Conservation (phyloP, 1,140 invertebrate species). For the Physella acuta region DNA sequence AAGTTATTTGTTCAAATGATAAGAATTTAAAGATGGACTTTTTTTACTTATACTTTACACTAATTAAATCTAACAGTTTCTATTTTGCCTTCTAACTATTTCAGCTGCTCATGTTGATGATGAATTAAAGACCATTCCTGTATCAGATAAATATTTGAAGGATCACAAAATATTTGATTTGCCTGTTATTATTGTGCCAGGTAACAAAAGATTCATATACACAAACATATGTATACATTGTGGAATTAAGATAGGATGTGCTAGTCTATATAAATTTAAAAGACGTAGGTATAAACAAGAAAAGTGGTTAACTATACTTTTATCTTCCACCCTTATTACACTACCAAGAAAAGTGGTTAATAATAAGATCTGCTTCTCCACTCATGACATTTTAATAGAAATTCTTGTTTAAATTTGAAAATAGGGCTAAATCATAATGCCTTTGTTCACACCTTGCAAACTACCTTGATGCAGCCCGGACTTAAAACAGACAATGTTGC, state of each 20-base stretch:
- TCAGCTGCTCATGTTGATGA: conserved; percentile 59
- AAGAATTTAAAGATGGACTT: no score
- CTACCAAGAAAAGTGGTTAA: no score
- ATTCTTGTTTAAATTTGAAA: background rate
- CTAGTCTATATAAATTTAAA: no score
- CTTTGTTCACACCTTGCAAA: conserved; percentile 61
- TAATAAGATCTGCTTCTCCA: no score
- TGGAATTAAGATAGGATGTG: no score
- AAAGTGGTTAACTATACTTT: no score
- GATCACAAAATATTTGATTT: conserved; percentile 60
- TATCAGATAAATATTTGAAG: conserved; percentile 58
- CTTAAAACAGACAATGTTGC: conserved; percentile 56
- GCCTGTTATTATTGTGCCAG: conserved; percentile 62
- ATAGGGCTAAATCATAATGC: conserved; percentile 56
- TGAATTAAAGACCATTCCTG: conserved; percentile 56
- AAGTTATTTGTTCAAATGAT: no score
- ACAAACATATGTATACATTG: no score
- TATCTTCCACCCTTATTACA: no score
- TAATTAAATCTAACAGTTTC: background rate
- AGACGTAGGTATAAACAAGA: no score
- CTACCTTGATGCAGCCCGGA: conserved; percentile 63
- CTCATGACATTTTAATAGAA: background rate
- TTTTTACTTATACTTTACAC: no score
- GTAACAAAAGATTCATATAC: no score
- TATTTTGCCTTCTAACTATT: conserved; percentile 23